Conservation (phyloP, 2,113 vertebrate species). For the cattle (Bos taurus) region ARS-UCD2.0 NC_037351.1:4526001-4526500, state of each 20-base stretch:
- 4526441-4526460: background rate
- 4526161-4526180: background rate
- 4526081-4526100: background rate
- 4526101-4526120: background rate
- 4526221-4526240: background rate
- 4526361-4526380: background rate
- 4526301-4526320: background rate
- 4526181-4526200: background rate
- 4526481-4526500: background rate
- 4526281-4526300: background rate
- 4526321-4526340: background rate
- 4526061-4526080: background rate
- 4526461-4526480: no score
- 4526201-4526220: background rate
- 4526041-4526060: no score
- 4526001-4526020: background rate
- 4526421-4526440: background rate
- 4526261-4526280: background rate
- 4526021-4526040: background rate
- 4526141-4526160: background rate
- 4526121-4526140: background rate
- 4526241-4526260: background rate
- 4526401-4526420: background rate
- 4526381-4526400: background rate
- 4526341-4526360: background rate